Percentiles rank a stretch among this genome's conserved stretches.
These are phyloP conservation scores for Sialis lutaria DNA, from an alignment of 2,888 invertebrate species.

Conservation along the genomic window DNA sequence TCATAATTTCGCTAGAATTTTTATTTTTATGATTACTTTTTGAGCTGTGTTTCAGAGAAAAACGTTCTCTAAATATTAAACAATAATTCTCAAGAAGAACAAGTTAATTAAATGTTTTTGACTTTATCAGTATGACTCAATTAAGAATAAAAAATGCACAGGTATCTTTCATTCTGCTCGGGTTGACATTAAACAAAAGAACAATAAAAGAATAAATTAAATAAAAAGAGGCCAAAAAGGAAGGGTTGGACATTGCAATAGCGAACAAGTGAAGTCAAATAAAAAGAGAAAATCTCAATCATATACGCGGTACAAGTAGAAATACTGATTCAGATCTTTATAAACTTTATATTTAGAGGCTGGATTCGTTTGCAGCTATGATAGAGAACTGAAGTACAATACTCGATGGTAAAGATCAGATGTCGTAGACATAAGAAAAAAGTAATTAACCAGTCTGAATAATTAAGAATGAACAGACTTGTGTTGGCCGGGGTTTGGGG, in stretches of 20 bases:
- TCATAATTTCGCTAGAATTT: too few species aligned
- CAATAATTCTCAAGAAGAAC: not conserved
- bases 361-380: not conserved
- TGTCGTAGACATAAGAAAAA: slow-evolving; percentile 12
- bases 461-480: slow-evolving; percentile 10
- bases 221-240: slow-evolving; percentile 4
- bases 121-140: slow-evolving; percentile 6
- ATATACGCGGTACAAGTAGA: not conserved
- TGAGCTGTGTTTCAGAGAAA: too few species aligned
- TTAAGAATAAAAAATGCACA: slow-evolving; percentile 5
- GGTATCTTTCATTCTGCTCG: slow-evolving; percentile 3
- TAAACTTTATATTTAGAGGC: too few species aligned
- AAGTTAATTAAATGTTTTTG: slow-evolving; percentile 7
- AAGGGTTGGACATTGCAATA: not conserved
- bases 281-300: slow-evolving; percentile 5
- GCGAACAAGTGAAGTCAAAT: slow-evolving; percentile 4
- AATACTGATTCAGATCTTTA: too few species aligned
- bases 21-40: too few species aligned
- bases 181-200: slow-evolving; percentile 6
- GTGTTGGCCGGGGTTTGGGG: too few species aligned
- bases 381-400: slow-evolving; percentile 2
- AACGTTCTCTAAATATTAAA: not conserved
- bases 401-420: slow-evolving; percentile 7
- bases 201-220: slow-evolving; percentile 8
- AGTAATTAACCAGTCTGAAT: slow-evolving; percentile 13